Conservation (phyloP, 2,888 invertebrate species). For the Drosophila demipolita region DNA sequence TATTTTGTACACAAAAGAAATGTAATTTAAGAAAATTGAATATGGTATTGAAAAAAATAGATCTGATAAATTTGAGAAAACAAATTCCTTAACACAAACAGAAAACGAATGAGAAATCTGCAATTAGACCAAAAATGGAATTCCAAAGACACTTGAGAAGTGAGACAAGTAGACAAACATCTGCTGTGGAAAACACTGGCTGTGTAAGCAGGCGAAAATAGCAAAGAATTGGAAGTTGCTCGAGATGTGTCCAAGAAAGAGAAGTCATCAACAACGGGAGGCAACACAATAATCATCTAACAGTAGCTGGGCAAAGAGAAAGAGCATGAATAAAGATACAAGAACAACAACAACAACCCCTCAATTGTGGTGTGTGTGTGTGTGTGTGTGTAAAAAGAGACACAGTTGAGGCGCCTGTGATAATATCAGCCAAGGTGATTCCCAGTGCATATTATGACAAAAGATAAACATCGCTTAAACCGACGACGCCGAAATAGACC, state of each 20-base stretch:
- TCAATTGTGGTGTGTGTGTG: slow-evolving; percentile 24
- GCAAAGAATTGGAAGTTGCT: slow-evolving; percentile 8
- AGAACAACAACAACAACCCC: slow-evolving; percentile 13
- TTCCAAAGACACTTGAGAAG: slow-evolving; percentile 14
- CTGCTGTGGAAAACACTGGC: slow-evolving; percentile 48
- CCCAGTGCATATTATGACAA: slow-evolving; percentile 82
- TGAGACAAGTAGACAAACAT: slow-evolving; percentile 50
- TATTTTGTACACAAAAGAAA: not conserved
- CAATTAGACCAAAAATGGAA: slow-evolving; percentile 14
- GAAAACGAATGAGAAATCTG: slow-evolving; percentile 19
- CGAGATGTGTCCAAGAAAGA: slow-evolving; percentile 34
- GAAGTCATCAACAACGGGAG: slow-evolving; percentile 38
- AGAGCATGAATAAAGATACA: slow-evolving; percentile 17
- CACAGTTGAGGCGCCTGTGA: slow-evolving; percentile 56
- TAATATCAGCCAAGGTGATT: slow-evolving; percentile 78
- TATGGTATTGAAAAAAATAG: slow-evolving; percentile 16
- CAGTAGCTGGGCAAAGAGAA: slow-evolving; percentile 45
- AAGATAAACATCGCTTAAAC: slow-evolving; percentile 78
- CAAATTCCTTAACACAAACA: slow-evolving; percentile 14
- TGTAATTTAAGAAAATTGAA: slow-evolving; percentile 5
- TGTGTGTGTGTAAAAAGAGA: slow-evolving; percentile 22
- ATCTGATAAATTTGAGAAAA: slow-evolving; percentile 14
- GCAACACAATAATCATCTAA: slow-evolving; percentile 55
- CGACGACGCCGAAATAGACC: slow-evolving; percentile 33
- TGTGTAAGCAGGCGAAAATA: slow-evolving; percentile 27